Evolutionary conservation across 2,888 invertebrate species (phyloP).

Genomic region (Dexiosoma caninum): DNA sequence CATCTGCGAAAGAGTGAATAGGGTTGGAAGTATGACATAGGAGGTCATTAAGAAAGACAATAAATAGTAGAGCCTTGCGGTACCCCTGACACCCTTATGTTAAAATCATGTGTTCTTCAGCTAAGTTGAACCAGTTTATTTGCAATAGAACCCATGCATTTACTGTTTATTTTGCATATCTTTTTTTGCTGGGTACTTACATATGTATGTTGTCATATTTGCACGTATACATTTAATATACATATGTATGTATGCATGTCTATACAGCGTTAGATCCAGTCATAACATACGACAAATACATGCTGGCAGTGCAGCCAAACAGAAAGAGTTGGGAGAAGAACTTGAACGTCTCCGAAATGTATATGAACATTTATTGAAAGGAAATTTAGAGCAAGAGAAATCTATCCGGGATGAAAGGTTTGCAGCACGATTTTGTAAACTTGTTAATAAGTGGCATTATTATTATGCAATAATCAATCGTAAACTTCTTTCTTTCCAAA

Average conservation of each 20-base stretch:
- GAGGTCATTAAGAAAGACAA: no score
- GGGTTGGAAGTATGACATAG: no score
- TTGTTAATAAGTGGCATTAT: no score
- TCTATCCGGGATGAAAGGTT: conserved; percentile 73
- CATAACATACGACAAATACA: conserved; percentile 66
- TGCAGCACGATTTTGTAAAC: no score
- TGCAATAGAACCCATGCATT: no score
- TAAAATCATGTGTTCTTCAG: no score
- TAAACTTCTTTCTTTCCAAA: not conserved
- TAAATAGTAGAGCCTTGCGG: no score
- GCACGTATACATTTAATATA: not conserved
- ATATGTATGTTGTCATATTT: not conserved
- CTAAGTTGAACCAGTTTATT: no score
- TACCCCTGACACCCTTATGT: no score
- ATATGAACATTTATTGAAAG: conserved; percentile 65
- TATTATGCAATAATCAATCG: no score
- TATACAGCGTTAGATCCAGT: conserved; percentile 67
- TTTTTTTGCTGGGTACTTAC: not conserved
- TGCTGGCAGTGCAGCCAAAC: conserved; percentile 66
- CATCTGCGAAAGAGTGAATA: no score
- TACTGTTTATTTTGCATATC: no score
- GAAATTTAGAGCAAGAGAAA: conserved; percentile 68
- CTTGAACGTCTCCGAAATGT: conserved; percentile 62
- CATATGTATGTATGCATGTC: not conserved
- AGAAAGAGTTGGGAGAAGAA: conserved; percentile 67